Conservation (phyloP, 2,113 vertebrate species). For the Regulus satrapa region DNA sequence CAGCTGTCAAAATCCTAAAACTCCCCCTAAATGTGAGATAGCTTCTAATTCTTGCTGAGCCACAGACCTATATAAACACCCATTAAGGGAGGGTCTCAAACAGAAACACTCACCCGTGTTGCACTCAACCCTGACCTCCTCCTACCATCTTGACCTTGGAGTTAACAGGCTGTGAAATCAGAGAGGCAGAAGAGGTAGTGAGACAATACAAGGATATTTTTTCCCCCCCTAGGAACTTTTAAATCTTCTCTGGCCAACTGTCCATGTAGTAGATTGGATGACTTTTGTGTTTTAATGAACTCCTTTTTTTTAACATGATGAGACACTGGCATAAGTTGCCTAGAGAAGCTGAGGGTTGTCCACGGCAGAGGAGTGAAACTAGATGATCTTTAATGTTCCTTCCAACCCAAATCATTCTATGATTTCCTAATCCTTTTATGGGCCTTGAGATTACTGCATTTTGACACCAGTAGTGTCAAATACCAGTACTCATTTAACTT, state of each 20-base stretch:
- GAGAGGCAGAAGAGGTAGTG: not conserved
- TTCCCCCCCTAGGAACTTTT: not conserved
- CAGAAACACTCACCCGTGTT: fast-evolving
- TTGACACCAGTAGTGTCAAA: not conserved
- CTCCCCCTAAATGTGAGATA: not conserved
- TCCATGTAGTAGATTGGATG: not conserved
- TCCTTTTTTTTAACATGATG: not conserved
- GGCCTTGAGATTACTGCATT: not conserved
- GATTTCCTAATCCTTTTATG: not conserved
- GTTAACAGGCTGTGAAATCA: not conserved
- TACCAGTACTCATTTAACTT: not conserved
- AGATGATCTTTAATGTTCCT: not conserved
- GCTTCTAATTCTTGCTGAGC: not conserved
- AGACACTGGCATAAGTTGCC: not conserved
- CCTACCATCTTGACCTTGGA: not conserved
- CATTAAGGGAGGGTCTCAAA: not conserved
- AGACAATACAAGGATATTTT: not conserved
- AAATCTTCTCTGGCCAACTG: not conserved
- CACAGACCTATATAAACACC: not conserved
- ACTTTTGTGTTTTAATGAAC: not conserved
- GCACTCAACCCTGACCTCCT: not conserved
- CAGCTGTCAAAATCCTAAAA: not conserved
- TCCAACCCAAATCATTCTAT: not conserved
- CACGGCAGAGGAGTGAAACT: not conserved
- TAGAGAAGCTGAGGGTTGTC: not conserved